Evolutionary conservation across 2,797 vertebrate genomes (phyloP), one percentile per base, ranked within the genome.

Genomic region (Chelon auratus): DNA sequence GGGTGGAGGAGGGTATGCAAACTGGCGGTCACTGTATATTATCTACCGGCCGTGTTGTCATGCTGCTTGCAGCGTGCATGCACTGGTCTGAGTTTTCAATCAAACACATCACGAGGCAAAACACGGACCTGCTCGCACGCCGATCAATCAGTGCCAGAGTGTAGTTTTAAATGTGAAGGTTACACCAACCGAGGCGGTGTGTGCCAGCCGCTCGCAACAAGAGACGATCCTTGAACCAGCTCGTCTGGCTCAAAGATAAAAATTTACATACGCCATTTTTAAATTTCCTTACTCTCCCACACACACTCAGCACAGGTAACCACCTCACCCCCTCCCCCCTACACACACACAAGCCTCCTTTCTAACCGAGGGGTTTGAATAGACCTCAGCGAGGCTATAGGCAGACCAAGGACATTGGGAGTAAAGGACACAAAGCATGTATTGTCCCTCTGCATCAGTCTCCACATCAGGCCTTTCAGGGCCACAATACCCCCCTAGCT

Each of bases 401-500:
- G 72, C 73, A 75, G 74, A 85, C 87, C 91, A 91, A 89, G 88
- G 90, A 81, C 80, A 83, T 33, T 72, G 62, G 70, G 83, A 72
- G 85, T 64, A 12, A 33, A 40, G 71, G 81, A 83, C 82, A 93
- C 91, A 93, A 93, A 93, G 90, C 81, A 64, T 30, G 68, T 64
- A 92, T 93, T 93, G 91, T 93, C 87, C 84, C 77, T 22, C 72
- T 64, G 84, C 90, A 90, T 91, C 83, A 80, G 80, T 83, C 87
- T 85, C 84, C 85, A 91, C 91, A 92, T 93, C 91, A 89, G 91
- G 81, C 74, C 69, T 88, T 92, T 92, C 88, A 92, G 53, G 24
- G 53, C 64, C 80, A 91, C 87, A 92, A 90, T 91, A 78, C 58
- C 80, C 43, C 77, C 51, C 75, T 39, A 77, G 72, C 76, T 76